These are phyloP conservation scores for Epistrophe eligans DNA, from an alignment of 2,888 invertebrate species.

Conservation along the genomic window DNA sequence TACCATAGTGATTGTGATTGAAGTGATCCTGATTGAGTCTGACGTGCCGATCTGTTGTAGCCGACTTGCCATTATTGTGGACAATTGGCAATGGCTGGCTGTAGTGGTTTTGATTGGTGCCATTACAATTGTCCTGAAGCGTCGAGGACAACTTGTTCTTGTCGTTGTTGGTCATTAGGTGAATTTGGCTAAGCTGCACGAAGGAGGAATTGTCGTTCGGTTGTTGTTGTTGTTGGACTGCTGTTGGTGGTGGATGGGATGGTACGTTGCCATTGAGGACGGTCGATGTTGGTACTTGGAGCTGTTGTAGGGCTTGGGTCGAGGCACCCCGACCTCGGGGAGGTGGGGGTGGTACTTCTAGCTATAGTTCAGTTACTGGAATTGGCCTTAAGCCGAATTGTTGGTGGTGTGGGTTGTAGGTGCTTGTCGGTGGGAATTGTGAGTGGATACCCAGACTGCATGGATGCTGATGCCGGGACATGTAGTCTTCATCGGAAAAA, in stretches of 20 bases:
- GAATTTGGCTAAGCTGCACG: conserved; percentile 83
- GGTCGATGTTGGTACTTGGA: conserved; percentile 82
- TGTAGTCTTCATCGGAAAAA: conserved; percentile 93
- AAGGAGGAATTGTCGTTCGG: conserved; percentile 78
- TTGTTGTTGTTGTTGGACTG: conserved; percentile 76
- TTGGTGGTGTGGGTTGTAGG: conserved; percentile 84
- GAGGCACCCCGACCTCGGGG: conserved; percentile 85
- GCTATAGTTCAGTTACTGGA: conserved; percentile 97
- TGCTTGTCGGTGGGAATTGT: conserved; percentile 81
- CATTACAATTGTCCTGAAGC: conserved; percentile 81
- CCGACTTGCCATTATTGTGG: conserved; percentile 79
- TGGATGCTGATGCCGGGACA: conserved; percentile 83
- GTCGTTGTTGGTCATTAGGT: conserved; percentile 82
- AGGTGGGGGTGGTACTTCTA: conserved; percentile 95
- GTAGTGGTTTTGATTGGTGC: conserved; percentile 81
- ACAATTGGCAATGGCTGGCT: conserved; percentile 81
- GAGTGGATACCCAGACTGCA: conserved; percentile 83
- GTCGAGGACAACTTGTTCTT: conserved; percentile 77
- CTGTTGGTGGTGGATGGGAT: conserved; percentile 76
- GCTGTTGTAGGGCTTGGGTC: conserved; percentile 81
- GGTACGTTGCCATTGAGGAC: conserved; percentile 80
- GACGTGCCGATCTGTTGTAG: conserved; percentile 79
- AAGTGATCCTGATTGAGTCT: conserved; percentile 83
- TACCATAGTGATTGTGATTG: conserved; percentile 80
- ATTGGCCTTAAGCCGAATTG: conserved; percentile 87